These are phyloP conservation scores for Corella eumyota DNA, from an alignment of 23 tunicate species.

Conservation along the genomic window DNA sequence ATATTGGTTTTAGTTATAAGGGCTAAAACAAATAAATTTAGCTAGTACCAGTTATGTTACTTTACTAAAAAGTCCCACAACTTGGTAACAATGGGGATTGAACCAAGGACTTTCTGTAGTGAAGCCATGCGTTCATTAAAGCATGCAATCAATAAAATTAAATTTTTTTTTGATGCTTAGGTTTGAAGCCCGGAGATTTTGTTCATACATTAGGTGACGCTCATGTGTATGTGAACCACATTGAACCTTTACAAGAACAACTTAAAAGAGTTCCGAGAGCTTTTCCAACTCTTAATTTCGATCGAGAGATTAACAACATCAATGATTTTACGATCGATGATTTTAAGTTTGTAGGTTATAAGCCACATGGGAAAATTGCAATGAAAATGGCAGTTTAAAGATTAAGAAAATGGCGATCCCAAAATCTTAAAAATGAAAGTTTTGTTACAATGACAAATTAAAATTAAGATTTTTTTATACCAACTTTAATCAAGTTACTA, in stretches of 20 bases:
- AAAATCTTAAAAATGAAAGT: too few species aligned
- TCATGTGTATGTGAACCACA: constrained; percentile 85
- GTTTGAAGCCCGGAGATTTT: constrained; percentile 90
- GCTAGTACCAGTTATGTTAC: too few species aligned
- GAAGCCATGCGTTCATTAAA: too few species aligned
- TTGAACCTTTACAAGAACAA: constrained; percentile 68
- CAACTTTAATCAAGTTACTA: too few species aligned
- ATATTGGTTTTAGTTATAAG: too few species aligned
- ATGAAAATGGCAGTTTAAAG: constrained; percentile 94
- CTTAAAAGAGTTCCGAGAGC: constrained; percentile 58
- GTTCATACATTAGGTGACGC: constrained; percentile 98
- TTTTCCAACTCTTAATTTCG: constrained; percentile 69
- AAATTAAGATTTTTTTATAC: too few species aligned
- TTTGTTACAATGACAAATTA: too few species aligned
- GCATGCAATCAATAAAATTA: background rate
- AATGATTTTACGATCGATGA: constrained; percentile 80
- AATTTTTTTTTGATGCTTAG: constrained; percentile 6
- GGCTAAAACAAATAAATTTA: too few species aligned
- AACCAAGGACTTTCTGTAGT: too few species aligned
- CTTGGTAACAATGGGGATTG: too few species aligned
- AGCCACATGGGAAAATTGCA: constrained; percentile 64
- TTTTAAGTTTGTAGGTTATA: constrained; percentile 54
- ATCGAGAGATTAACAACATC: constrained; percentile 32
- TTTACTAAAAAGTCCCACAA: too few species aligned
- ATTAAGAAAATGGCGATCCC: too few species aligned